These are phyloP conservation scores for Sisyra nigra DNA, from an alignment of 2,888 invertebrate genomes.

Conservation along the genomic window DNA sequence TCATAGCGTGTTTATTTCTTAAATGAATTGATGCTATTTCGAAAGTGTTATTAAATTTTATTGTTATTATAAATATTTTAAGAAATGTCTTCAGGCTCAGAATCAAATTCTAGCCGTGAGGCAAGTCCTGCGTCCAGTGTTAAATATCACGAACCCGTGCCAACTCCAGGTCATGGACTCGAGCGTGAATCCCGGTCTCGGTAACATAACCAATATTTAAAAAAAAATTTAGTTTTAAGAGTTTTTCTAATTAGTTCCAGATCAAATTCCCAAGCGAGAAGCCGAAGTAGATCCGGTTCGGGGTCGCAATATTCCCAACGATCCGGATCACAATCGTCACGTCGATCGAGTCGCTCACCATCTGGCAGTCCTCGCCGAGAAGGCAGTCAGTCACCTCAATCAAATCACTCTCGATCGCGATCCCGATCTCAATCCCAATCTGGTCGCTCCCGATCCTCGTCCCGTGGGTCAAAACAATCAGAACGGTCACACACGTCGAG, in stretches of 20 bases:
- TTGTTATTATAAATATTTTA: neutral
- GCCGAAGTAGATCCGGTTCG: slow-evolving; percentile 18
- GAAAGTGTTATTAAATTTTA: neutral
- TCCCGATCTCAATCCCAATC: slow-evolving; percentile 15
- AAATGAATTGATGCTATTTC: neutral
- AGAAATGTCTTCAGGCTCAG: slow-evolving; percentile 26
- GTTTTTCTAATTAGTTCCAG: slow-evolving; percentile 10
- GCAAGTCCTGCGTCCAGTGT: slow-evolving; percentile 22
- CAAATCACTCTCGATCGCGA: slow-evolving; percentile 16
- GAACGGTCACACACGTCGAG: slow-evolving; percentile 11
- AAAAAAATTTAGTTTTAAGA: neutral
- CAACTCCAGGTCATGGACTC: slow-evolving; percentile 24
- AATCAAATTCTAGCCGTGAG: slow-evolving; percentile 31
- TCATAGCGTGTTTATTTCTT: too few species aligned
- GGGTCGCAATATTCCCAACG: slow-evolving; percentile 15
- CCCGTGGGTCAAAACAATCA: slow-evolving; percentile 14
- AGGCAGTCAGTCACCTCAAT: slow-evolving; percentile 13
- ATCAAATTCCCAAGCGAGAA: slow-evolving; percentile 18
- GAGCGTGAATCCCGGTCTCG: slow-evolving; percentile 21
- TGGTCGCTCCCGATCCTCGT: slow-evolving; percentile 14
- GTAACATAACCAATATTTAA: slow-evolving; percentile 12
- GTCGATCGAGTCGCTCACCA: slow-evolving; percentile 16
- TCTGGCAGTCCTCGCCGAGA: slow-evolving; percentile 12
- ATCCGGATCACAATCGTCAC: slow-evolving; percentile 16
- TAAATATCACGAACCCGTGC: slow-evolving; percentile 21